These are phyloP conservation scores for Eupithecia tripunctaria DNA, from an alignment of 2,888 invertebrate species.

Conservation along the genomic window DNA sequence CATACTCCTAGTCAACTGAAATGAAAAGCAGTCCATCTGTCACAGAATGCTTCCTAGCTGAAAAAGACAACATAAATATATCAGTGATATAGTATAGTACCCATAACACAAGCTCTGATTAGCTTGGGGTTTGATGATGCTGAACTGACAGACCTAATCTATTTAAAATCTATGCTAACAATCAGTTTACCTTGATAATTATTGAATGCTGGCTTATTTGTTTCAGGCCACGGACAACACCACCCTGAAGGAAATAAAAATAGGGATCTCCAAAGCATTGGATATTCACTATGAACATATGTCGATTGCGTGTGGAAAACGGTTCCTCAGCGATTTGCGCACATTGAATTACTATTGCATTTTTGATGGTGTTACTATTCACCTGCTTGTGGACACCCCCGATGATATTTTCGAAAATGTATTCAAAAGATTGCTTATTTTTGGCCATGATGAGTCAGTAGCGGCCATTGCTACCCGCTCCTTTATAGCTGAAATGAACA, in stretches of 20 bases:
- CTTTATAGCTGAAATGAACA: conserved; percentile 16
- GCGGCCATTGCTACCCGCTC: conserved; percentile 17
- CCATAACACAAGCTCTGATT: neutral
- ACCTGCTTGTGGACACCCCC: conserved; percentile 33
- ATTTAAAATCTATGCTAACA: neutral
- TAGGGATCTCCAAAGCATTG: conserved; percentile 14
- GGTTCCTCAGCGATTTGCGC: conserved; percentile 20
- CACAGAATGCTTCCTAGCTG: no score
- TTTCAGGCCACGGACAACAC: conserved; percentile 21
- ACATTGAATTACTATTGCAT: conserved; percentile 21
- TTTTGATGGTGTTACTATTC: conserved; percentile 23
- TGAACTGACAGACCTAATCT: no score
- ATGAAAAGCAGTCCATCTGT: no score
- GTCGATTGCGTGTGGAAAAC: conserved; percentile 25
- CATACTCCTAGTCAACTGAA: no score
- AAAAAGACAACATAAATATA: no score
- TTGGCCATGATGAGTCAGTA: conserved; percentile 13
- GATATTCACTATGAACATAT: conserved; percentile 32
- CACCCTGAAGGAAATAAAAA: conserved; percentile 17
- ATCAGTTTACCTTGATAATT: neutral
- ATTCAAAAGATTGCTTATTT: conserved; percentile 14
- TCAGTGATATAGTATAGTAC: no score
- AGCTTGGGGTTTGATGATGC: neutral
- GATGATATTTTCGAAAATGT: conserved; percentile 25
- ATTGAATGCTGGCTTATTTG: neutral